Evolutionary conservation across 2,888 invertebrate species (phyloP).

Genomic region (Dysmachus trigonus): DNA sequence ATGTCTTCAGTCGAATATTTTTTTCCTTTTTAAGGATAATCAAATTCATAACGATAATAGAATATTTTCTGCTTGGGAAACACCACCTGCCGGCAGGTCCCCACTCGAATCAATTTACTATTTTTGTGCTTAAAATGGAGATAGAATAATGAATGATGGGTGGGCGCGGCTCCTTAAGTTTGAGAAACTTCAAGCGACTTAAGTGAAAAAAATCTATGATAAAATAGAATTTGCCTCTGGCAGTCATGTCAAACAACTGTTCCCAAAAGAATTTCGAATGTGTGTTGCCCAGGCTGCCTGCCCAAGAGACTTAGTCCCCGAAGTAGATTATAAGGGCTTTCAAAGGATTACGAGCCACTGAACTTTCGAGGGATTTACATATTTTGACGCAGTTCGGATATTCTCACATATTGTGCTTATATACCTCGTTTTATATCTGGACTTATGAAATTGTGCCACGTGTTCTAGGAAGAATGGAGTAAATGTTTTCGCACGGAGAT

Average conservation of each 20-base stretch:
- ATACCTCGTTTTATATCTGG: not conserved
- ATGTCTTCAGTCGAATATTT: not conserved
- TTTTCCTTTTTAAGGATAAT: not conserved
- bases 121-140: not conserved
- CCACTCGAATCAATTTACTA: not conserved
- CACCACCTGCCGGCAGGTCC: not conserved
- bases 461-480: no score
- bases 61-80: not conserved
- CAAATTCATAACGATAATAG: not conserved
- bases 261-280: not conserved
- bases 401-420: not conserved
- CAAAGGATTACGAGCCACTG: not conserved
- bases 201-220: not conserved
- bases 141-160: not conserved
- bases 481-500: no score
- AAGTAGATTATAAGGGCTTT: not conserved
- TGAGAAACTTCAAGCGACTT: not conserved
- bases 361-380: not conserved
- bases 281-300: not conserved
- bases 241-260: not conserved
- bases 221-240: not conserved
- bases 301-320: not conserved
- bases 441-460: not conserved
- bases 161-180: not conserved
- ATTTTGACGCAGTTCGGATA: not conserved